Percentiles rank a stretch among this genome's conserved stretches.
These are phyloP conservation scores for Pocota personata DNA, from an alignment of 2,888 invertebrate species.

Conservation along the genomic window DNA sequence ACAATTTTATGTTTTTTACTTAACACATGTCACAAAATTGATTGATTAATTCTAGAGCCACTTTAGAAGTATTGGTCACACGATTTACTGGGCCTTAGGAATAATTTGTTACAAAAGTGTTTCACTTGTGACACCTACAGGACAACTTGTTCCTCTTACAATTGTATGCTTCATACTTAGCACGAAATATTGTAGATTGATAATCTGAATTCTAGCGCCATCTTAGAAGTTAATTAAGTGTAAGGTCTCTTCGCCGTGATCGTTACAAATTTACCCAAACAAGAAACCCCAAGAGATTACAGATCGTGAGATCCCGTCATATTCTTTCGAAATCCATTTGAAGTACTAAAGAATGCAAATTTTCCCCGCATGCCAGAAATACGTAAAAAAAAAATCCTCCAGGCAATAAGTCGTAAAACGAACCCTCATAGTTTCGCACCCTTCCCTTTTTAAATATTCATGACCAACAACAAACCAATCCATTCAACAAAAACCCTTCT, in stretches of 20 bases:
- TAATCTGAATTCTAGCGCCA: too few species aligned
- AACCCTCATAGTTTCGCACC: slow-evolving; percentile 25
- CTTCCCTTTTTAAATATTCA: slow-evolving; percentile 46
- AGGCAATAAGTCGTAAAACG: slow-evolving; percentile 58
- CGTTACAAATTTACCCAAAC: background rate
- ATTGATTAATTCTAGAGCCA: too few species aligned
- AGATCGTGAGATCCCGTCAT: slow-evolving; percentile 42
- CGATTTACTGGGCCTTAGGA: too few species aligned
- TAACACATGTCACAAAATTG: too few species aligned
- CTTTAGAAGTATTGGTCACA: too few species aligned
- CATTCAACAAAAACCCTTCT: slow-evolving; percentile 18
- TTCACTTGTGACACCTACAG: too few species aligned
- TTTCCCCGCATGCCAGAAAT: slow-evolving; percentile 6
- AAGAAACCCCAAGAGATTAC: slow-evolving; percentile 11
- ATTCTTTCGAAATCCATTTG: background rate
- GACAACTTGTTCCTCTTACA: too few species aligned
- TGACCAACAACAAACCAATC: slow-evolving; percentile 49
- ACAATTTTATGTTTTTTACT: too few species aligned
- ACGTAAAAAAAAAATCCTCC: background rate
- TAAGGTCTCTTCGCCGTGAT: background rate
- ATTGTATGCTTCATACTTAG: too few species aligned
- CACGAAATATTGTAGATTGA: too few species aligned
- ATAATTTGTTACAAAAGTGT: too few species aligned
- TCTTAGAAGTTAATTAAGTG: slow-evolving; percentile 9
- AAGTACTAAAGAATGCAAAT: slow-evolving; percentile 39